phyloP scores from a whole-genome alignment of 2,888 invertebrate species.

The Acanthopleura granulata region DNA sequence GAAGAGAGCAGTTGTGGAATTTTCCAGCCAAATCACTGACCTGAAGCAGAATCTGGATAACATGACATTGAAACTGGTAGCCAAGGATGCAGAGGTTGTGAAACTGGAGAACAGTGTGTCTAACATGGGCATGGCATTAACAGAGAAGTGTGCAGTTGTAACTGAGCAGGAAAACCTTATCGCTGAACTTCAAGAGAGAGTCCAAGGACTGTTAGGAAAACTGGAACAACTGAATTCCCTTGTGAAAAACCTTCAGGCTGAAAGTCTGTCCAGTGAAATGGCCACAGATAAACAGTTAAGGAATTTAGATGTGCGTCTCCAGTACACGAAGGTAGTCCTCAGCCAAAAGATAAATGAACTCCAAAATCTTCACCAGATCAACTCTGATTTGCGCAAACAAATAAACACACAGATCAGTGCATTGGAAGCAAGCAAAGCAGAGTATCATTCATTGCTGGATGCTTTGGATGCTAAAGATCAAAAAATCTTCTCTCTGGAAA shows the following conservation, averaged over 20 bases:
- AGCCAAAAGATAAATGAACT: constrained; percentile 30
- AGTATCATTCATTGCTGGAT: constrained; percentile 22
- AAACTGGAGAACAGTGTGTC: not conserved
- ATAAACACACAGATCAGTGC: constrained; percentile 21
- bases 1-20: not conserved
- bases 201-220: constrained; percentile 26
- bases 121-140: not conserved
- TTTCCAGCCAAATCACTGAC: not conserved
- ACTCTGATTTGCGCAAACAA: constrained; percentile 26
- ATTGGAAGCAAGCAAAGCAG: constrained; percentile 19
- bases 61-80: not conserved
- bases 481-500: constrained; percentile 21
- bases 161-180: constrained; percentile 19
- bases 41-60: not conserved
- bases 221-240: constrained; percentile 18
- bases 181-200: constrained; percentile 18
- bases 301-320: constrained; percentile 30
- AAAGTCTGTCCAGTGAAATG: not conserved
- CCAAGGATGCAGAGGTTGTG: not conserved
- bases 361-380: constrained; percentile 26
- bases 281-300: constrained; percentile 23
- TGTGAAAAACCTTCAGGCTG: constrained; percentile 24
- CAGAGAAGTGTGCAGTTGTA: not conserved
- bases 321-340: constrained; percentile 31
- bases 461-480: constrained; percentile 19